A percentile compares a stretch with the other conserved stretches of the same genome.
These are phyloP conservation scores for Emberiza fucata DNA, from an alignment of 2,113 vertebrate species.

Conservation along the genomic window DNA sequence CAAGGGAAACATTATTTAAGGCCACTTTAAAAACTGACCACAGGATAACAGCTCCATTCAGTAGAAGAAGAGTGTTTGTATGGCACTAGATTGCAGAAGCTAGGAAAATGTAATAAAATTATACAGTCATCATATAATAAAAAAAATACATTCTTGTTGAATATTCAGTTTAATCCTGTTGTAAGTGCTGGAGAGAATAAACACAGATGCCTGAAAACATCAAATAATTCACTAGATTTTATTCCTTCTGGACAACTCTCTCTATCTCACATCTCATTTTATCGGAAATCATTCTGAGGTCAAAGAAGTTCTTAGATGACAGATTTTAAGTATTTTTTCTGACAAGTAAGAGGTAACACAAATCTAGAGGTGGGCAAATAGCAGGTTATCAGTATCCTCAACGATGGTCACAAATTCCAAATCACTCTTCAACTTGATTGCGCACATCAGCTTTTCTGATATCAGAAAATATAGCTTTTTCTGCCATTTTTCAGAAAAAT, in stretches of 20 bases:
- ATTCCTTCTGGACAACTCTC: constrained; percentile 56
- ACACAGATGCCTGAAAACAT: constrained; percentile 59
- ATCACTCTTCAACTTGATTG: not conserved
- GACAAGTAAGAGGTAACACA: constrained; percentile 48
- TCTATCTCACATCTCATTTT: constrained; percentile 50
- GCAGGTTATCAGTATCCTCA: not conserved
- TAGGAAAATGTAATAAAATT: constrained; percentile 31
- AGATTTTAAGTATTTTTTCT: constrained; percentile 59
- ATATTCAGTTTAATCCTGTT: constrained; percentile 55
- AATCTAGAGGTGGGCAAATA: constrained; percentile 3
- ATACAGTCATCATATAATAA: constrained; percentile 28
- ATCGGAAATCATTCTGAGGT: constrained; percentile 68
- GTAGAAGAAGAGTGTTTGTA: not conserved
- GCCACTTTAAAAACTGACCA: constrained; percentile 31
- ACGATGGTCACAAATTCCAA: not conserved
- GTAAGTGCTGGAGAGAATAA: constrained; percentile 49
- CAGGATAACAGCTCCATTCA: constrained; percentile 22
- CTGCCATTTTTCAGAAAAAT: not conserved
- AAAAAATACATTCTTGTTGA: constrained; percentile 37
- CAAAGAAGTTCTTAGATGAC: constrained; percentile 64
- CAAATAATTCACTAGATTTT: constrained; percentile 61
- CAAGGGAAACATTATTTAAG: constrained; percentile 30
- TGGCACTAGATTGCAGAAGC: not conserved
- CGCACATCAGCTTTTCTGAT: not conserved
- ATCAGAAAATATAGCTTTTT: not conserved